Evolutionary conservation across 2,888 invertebrate genomes (phyloP).

Genomic region (Serripes groenlandicus): DNA sequence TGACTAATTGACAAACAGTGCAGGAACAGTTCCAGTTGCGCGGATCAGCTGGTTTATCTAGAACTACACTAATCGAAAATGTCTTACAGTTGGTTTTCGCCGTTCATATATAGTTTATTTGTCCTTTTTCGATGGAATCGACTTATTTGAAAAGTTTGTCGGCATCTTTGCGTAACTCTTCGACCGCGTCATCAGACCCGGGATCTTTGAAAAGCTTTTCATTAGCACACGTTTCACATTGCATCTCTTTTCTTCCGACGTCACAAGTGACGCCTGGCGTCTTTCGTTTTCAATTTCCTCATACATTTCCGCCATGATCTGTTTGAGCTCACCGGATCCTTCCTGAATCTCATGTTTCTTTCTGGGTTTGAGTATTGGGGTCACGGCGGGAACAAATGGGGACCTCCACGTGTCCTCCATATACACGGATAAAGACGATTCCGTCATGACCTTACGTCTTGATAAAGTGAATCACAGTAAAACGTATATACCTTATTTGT

Average conservation of each 20-base stretch:
- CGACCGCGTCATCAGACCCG: neutral
- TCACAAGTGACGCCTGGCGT: neutral
- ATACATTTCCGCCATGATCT: conserved; percentile 6
- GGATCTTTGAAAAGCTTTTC: conserved; percentile 5
- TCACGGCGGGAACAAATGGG: neutral
- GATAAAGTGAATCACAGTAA: too few relatives aligned
- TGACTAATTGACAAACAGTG: too few relatives aligned
- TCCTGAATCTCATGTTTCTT: neutral
- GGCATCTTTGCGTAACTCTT: conserved; percentile 5
- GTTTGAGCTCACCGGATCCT: neutral
- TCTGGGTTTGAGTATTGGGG: conserved; percentile 2
- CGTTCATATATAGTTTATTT: too few relatives aligned
- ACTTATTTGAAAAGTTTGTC: neutral
- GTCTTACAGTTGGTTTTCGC: too few relatives aligned
- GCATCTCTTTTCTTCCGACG: neutral
- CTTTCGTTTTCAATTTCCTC: neutral
- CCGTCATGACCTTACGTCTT: too few relatives aligned
- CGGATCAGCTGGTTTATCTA: too few relatives aligned
- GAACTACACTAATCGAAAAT: too few relatives aligned
- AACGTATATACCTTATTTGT: too few relatives aligned
- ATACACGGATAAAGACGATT: neutral
- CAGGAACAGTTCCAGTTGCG: too few relatives aligned
- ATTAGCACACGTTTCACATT: conserved; percentile 4
- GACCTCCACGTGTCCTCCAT: neutral
- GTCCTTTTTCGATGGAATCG: neutral